Conservation (phyloP, 2,113 vertebrate genomes). For the Carassius gibelio region DNA sequence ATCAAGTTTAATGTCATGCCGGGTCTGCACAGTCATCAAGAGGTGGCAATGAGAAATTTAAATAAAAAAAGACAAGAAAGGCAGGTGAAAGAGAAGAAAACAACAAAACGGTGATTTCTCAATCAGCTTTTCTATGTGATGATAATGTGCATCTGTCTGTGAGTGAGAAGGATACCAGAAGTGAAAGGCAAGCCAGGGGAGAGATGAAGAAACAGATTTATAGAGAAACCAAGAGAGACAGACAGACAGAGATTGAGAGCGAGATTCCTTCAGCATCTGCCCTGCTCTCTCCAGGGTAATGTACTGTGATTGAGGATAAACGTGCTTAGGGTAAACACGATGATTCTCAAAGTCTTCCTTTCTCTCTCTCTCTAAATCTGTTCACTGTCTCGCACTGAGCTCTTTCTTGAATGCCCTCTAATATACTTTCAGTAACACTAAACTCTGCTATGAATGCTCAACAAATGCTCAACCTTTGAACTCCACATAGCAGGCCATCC, state of each 20-base stretch:
- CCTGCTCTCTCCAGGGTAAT: conserved; percentile 47
- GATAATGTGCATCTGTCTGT: conserved; percentile 2
- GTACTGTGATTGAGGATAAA: conserved; percentile 46
- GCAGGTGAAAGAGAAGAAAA: background rate
- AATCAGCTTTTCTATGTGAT: background rate
- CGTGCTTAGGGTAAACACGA: conserved; percentile 52
- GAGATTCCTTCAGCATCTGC: conserved; percentile 3
- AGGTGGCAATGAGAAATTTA: background rate
- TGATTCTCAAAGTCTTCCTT: conserved; percentile 35
- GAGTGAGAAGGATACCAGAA: background rate
- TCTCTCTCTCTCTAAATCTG: conserved; percentile 52
- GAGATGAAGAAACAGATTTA: conserved; percentile 13
- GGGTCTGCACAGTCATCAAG: background rate
- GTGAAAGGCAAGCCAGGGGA: background rate
- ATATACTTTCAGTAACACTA: background rate
- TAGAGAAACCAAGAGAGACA: conserved; percentile 18
- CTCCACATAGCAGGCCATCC: conserved; percentile 24
- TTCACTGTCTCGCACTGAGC: conserved; percentile 48
- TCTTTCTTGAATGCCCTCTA: conserved; percentile 58
- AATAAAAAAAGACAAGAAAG: background rate
- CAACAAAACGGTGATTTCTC: background rate
- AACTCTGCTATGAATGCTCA: background rate
- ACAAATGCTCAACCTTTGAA: conserved; percentile 45
- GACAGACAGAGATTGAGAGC: conserved; percentile 1
- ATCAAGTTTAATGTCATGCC: conserved; percentile 54